Evolutionary conservation across 2,888 invertebrate species (phyloP), one percentile per base, ranked within the genome.

Genomic region (Venusia cambrica): DNA sequence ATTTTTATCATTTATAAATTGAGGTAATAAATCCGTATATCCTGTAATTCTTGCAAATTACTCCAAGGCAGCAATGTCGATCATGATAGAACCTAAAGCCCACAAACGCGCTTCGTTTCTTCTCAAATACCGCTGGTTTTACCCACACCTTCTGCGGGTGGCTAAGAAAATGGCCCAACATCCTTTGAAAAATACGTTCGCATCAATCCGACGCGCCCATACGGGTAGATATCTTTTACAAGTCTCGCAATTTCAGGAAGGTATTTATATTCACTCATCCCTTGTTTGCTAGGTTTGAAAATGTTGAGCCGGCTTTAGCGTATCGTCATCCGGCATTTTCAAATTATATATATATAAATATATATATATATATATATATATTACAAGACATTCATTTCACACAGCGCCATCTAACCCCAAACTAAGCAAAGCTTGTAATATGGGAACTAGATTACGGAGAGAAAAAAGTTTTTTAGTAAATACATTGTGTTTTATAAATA

Each of bases 241-340:
- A 73, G 73, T 69, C 63, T 63, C 65, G 62, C 59, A 57, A 65
- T 67, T 67, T 58, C 36, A 51, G 52, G 24, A 49, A 59, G 59
- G 57, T 63, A 57, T 64, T 72, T 54, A 45, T 63, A 57, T 64
- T 72, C 54, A 45, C 57, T 68, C 62, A 66, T 60, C 51, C 52
- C 41, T 19, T 35, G 1, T 11, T n/a, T 20, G 9, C 13, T 10
- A 9, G 30, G 8, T 24, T 20, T 21, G 11, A 5, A 4, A 4
- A n/a, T 5, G 6, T 13, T 31, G 8, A 8, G 17, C 12, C 14
- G 19, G 20, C n/a, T n/a, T n/a, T n/a, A 13, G 3, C 4, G 6
- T 4, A 29, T 16, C 5, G 7, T n/a, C 2, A 1, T 10, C 9
- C 24, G 15, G 5, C 6, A 14, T 17, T 31, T 17, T 24, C n/a